Evolutionary conservation across 2,888 invertebrate species (phyloP).

Genomic region (Sinohyriopsis cumingii): DNA sequence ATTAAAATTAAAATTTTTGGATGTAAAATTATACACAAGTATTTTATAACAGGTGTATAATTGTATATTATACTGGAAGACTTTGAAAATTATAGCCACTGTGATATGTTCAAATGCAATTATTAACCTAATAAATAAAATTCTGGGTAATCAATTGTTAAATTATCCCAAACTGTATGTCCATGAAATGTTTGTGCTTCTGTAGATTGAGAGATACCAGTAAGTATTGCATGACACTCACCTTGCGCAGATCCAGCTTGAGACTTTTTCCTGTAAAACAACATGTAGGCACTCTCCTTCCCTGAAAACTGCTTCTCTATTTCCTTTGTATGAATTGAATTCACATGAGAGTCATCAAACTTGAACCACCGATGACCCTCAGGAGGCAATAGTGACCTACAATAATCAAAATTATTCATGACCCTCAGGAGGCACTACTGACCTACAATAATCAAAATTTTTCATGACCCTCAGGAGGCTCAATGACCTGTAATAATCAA

Average conservation of each 20-base stretch:
- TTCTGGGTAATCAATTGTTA: no score
- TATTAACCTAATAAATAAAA: no score
- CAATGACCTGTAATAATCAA: neutral
- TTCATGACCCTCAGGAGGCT: neutral
- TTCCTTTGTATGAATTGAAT: slow-evolving; percentile 62
- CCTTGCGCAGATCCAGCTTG: slow-evolving; percentile 55
- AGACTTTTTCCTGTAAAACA: slow-evolving; percentile 68
- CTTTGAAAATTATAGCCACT: no score
- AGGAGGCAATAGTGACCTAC: neutral
- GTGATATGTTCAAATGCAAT: no score
- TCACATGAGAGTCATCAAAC: slow-evolving; percentile 69
- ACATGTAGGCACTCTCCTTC: slow-evolving; percentile 72
- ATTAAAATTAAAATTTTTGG: no score
- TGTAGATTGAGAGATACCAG: neutral
- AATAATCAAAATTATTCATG: neutral
- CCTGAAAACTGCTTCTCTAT: slow-evolving; percentile 70
- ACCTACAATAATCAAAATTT: neutral
- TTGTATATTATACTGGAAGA: no score
- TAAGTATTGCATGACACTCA: slow-evolving; percentile 20
- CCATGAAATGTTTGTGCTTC: no score
- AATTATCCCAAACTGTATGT: no score
- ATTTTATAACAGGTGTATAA: no score
- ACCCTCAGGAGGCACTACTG: neutral
- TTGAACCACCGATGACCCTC: slow-evolving; percentile 69
- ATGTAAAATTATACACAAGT: no score